A percentile compares a stretch with the other conserved stretches of the same genome.
Conservation (phyloP, 92 coral and sea anemone genomes). For the Epizoanthus rinbou region DNA sequence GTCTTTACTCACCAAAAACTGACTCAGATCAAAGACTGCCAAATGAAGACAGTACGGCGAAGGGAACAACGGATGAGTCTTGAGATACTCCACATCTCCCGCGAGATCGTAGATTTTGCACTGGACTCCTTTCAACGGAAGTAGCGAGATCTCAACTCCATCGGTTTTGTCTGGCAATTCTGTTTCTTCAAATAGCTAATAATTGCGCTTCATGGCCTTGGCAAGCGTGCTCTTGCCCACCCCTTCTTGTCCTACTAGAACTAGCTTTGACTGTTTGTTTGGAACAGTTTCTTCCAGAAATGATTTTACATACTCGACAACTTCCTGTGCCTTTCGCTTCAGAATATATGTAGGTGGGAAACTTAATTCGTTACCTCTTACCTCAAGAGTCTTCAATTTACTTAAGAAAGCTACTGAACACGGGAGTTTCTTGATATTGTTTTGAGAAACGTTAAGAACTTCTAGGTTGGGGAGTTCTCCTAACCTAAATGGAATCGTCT, state of each 20-base stretch:
- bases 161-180: slow-evolving; percentile 40
- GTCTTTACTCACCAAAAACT: slow-evolving; percentile 7
- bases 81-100: slow-evolving; percentile 55
- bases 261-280: not conserved
- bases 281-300: not conserved
- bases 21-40: slow-evolving; percentile 39
- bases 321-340: not conserved
- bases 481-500: not conserved
- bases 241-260: slow-evolving; percentile 47
- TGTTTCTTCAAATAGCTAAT: not conserved
- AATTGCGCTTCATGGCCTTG: slow-evolving; percentile 27
- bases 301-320: not conserved
- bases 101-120: slow-evolving; percentile 44
- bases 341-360: slow-evolving; percentile 12
- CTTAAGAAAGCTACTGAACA: not conserved
- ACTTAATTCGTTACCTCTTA: not conserved
- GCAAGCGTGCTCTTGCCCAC: slow-evolving; percentile 47
- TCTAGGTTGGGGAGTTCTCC: not conserved
- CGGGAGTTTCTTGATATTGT: not conserved
- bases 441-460: slow-evolving; percentile 9
- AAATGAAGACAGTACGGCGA: slow-evolving; percentile 34
- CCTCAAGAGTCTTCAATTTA: not conserved
- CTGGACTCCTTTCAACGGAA: not conserved
- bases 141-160: slow-evolving; percentile 19
- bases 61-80: slow-evolving; percentile 41